Percentiles rank a stretch among this genome's conserved stretches.
Conservation (phyloP, 1,140 invertebrate species). For the Zeugodacus cucurbitae region DNA sequence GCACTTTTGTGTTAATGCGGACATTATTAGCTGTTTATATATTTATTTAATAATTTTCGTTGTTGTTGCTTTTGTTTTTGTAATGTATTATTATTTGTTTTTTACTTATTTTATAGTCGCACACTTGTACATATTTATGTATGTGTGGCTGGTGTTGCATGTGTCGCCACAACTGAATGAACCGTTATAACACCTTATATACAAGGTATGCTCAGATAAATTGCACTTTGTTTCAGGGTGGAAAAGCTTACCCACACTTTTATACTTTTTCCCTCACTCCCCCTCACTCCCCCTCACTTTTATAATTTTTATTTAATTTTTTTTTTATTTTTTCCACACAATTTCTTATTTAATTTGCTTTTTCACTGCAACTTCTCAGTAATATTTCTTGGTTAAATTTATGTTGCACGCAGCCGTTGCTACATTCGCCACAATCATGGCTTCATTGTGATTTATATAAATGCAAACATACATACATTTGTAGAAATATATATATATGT, state of each 20-base stretch:
- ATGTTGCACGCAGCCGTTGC: neutral
- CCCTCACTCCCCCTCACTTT: no score
- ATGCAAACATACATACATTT: neutral
- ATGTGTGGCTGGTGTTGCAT: neutral
- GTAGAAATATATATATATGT: neutral
- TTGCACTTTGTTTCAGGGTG: neutral
- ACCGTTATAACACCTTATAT: neutral
- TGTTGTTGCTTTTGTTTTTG: neutral
- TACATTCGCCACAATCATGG: neutral
- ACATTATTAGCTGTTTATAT: conserved; percentile 13
- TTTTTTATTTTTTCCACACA: neutral
- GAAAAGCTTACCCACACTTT: neutral
- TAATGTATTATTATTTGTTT: neutral
- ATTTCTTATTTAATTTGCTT: neutral
- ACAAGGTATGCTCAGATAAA: neutral
- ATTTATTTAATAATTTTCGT: neutral
- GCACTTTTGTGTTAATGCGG: conserved; percentile 17
- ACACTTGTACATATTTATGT: neutral
- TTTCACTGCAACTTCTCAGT: neutral
- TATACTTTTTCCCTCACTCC: neutral
- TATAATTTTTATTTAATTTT: neutral
- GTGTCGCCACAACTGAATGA: neutral
- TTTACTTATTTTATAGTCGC: neutral
- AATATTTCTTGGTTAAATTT: neutral
- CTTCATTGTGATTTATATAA: neutral